Evolutionary conservation across 2,888 invertebrate species (phyloP).

Genomic region (Dynastes grantii): DNA sequence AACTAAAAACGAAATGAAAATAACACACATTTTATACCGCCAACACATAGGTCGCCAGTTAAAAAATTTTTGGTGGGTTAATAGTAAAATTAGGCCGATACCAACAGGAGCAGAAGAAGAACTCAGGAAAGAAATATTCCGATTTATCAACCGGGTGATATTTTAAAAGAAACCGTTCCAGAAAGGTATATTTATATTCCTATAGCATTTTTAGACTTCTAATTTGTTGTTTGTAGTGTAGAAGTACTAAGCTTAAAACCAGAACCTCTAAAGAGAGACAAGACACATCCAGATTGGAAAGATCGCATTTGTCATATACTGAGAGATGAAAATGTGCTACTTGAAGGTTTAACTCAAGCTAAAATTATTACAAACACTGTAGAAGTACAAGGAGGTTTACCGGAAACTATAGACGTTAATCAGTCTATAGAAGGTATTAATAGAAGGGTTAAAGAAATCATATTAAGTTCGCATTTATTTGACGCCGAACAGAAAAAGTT

Average conservation of each 20-base stretch:
- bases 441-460: slow-evolving; percentile 76
- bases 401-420: slow-evolving; percentile 74
- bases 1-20: slow-evolving; percentile 73
- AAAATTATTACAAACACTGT: slow-evolving; percentile 87
- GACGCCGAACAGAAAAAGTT: slow-evolving; percentile 87
- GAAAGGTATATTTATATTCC: slow-evolving; percentile 48
- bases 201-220: background rate
- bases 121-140: slow-evolving; percentile 75
- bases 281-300: slow-evolving; percentile 80
- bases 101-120: slow-evolving; percentile 74
- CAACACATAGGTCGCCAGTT: slow-evolving; percentile 84
- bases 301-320: slow-evolving; percentile 75
- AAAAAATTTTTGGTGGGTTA: slow-evolving; percentile 81
- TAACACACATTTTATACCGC: slow-evolving; percentile 75
- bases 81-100: slow-evolving; percentile 75
- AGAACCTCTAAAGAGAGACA: slow-evolving; percentile 70
- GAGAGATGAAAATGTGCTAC: slow-evolving; percentile 76
- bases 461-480: slow-evolving; percentile 79
- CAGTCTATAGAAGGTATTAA: slow-evolving; percentile 73
- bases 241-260: slow-evolving; percentile 71
- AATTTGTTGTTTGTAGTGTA: slow-evolving; percentile 61
- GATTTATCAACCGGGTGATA: slow-evolving; percentile 77
- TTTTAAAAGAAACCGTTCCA: slow-evolving; percentile 69
- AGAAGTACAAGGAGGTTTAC: slow-evolving; percentile 76
- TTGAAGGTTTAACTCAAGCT: slow-evolving; percentile 85